A percentile compares a stretch with the other conserved stretches of the same genome.
These are phyloP conservation scores for Anser cygnoides DNA, from an alignment of 2,113 vertebrate species.

Conservation along the genomic window DNA sequence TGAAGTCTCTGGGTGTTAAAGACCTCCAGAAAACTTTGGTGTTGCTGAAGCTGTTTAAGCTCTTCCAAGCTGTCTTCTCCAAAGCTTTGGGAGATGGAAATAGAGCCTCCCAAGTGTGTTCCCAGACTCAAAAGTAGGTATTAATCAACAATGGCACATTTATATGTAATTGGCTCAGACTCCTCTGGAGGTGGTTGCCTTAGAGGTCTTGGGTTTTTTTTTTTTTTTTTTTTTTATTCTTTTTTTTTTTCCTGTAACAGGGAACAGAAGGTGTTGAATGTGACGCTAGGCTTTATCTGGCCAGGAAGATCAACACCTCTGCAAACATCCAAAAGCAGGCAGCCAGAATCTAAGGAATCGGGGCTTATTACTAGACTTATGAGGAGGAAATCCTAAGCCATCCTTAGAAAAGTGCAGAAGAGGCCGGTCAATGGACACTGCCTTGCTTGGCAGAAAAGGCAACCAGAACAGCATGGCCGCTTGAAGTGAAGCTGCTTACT, in stretches of 20 bases:
- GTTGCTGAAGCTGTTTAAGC: background rate
- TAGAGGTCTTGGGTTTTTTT: background rate
- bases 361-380: background rate
- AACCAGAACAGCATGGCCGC: no score
- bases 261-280: background rate
- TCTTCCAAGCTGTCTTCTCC: background rate
- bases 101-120: background rate
- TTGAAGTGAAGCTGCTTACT: no score
- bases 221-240: background rate
- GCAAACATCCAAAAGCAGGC: background rate
- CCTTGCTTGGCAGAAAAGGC: no score
- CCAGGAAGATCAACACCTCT: background rate
- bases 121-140: background rate
- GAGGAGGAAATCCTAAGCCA: background rate
- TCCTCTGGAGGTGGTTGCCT: background rate
- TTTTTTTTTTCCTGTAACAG: background rate
- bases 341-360: background rate
- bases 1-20: background rate
- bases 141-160: accelerated
- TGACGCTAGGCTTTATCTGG: background rate
- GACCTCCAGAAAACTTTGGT: background rate
- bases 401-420: background rate
- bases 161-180: background rate
- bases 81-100: background rate
- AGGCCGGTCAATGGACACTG: background rate